phyloP scores from a whole-genome alignment of 1,140 invertebrate genomes.

The Brachionus angularis region DNA sequence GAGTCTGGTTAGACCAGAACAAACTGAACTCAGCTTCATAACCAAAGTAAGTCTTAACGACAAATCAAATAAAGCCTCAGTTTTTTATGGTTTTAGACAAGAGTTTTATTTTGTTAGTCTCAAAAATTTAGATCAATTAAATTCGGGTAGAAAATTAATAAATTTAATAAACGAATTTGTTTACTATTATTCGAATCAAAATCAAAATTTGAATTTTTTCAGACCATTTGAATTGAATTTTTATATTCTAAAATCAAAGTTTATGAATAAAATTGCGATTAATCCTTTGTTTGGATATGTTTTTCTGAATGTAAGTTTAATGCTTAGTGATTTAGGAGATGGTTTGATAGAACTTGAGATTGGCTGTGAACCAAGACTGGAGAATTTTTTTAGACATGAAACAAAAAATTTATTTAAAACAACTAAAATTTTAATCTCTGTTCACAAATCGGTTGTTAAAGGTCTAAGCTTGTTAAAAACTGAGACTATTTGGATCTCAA shows the following conservation, averaged over 20 bases:
- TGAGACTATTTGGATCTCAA: background rate
- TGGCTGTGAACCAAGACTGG: background rate
- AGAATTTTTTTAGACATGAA: background rate
- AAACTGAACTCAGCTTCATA: no score
- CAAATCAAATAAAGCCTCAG: background rate
- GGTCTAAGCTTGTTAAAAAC: background rate
- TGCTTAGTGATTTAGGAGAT: no score
- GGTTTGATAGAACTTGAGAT: background rate
- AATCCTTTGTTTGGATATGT: no score
- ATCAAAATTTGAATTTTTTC: background rate
- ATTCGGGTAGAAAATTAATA: background rate
- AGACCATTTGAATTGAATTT: slow-evolving; percentile 7
- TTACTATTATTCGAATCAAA: background rate
- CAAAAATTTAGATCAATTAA: background rate
- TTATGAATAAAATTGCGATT: no score
- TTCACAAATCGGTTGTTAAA: background rate
- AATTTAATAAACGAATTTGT: slow-evolving; percentile 11
- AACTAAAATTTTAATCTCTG: background rate
- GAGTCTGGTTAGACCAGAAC: no score
- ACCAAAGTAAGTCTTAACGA: no score
- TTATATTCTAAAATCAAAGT: background rate
- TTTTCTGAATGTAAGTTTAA: no score
- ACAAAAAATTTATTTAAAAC: background rate
- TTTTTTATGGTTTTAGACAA: slow-evolving; percentile 5
- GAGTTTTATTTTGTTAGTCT: background rate